phyloP scores from a whole-genome alignment of 2,888 invertebrate species.

The Crossocerus cetratus region DNA sequence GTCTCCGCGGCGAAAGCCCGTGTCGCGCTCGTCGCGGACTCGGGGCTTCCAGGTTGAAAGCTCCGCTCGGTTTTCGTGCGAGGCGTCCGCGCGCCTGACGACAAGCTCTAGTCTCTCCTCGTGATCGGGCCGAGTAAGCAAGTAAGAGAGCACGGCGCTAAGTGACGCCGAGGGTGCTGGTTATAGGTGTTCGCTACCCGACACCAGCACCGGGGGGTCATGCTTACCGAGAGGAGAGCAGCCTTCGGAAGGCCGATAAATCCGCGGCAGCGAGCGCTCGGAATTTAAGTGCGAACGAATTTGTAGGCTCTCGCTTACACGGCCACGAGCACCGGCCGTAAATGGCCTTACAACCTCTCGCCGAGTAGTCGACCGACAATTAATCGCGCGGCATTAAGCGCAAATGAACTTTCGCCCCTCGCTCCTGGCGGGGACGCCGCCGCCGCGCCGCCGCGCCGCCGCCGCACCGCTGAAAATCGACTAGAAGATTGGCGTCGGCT shows the following conservation, averaged over 20 bases:
- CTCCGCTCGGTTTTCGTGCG: not conserved
- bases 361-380: slow-evolving; percentile 61
- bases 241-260: slow-evolving; percentile 51
- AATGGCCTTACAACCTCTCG: slow-evolving; percentile 72
- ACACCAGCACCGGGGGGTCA: slow-evolving; percentile 5
- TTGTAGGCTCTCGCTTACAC: slow-evolving; percentile 74
- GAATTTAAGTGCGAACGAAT: slow-evolving; percentile 76
- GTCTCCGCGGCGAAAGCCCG: too few relatives aligned
- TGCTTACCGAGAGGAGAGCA: slow-evolving; percentile 14
- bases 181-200: not conserved
- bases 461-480: slow-evolving; percentile 39
- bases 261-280: slow-evolving; percentile 34
- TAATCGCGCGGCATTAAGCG: slow-evolving; percentile 69
- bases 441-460: not conserved
- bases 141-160: not conserved
- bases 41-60: not conserved
- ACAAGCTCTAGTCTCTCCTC: not conserved
- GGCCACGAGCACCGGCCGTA: slow-evolving; percentile 70
- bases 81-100: not conserved
- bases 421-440: not conserved
- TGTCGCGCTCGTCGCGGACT: too few relatives aligned
- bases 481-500: slow-evolving; percentile 41
- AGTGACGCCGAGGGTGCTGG: not conserved
- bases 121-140: not conserved
- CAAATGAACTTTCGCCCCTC: slow-evolving; percentile 64